Percentiles rank a stretch among this genome's conserved stretches.
phyloP scores from a whole-genome alignment of 1,140 invertebrate species.

The Teleogryllus occipitalis region DNA sequence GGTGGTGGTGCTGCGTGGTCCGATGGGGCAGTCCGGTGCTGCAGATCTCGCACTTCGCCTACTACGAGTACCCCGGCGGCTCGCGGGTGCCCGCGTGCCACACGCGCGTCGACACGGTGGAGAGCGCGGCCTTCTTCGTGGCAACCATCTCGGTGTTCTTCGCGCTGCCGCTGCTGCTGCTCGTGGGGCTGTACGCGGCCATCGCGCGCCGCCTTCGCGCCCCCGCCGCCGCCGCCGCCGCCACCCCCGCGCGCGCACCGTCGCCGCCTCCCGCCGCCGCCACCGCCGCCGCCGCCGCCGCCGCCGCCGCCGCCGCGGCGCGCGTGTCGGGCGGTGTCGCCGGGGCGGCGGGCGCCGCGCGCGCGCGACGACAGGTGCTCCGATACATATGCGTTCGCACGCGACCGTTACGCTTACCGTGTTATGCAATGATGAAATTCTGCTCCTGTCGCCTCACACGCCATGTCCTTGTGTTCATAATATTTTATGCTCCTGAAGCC shows the following conservation, averaged over 20 bases:
- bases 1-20: background rate
- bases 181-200: constrained; percentile 71
- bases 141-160: constrained; percentile 74
- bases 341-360: no score
- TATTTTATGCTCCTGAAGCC: no score
- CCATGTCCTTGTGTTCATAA: no score
- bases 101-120: constrained; percentile 59
- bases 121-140: constrained; percentile 69
- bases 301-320: background rate
- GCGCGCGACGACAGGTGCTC: constrained; percentile 21
- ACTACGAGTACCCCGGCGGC: constrained; percentile 59
- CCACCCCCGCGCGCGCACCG: constrained; percentile 29
- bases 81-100: constrained; percentile 62
- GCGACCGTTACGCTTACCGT: no score
- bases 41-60: constrained; percentile 59
- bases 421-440: no score
- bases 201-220: constrained; percentile 76
- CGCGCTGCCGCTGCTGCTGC: constrained; percentile 67
- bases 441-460: no score
- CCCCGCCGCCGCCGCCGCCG: constrained; percentile 55
- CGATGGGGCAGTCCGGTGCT: constrained; percentile 64
- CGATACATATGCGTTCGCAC: no score
- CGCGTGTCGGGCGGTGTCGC: background rate
- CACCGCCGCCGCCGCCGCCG: no score
- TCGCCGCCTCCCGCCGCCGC: background rate